Base-by-base conservation (phyloP, 2,797 vertebrate species). In the Sebastes iracundus region DNA sequence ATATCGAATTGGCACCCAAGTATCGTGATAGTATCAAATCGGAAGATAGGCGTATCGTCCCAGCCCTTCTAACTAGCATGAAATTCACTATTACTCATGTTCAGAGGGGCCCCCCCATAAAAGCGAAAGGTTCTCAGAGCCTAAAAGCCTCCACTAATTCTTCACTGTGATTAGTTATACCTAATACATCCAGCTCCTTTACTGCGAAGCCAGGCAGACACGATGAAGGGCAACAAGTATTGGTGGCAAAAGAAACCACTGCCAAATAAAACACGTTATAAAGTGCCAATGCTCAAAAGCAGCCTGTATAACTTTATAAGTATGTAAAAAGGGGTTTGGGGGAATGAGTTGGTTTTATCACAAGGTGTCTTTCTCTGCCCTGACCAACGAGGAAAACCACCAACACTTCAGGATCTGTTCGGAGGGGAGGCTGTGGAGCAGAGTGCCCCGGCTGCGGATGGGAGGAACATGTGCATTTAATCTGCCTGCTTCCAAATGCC, bases 401-500 rank as follows among this genome's bases (percentile, higher is more conserved):
- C 94, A 91, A 95, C 94, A 96, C 95, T 94, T 96, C 90, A 91
- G 93, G 92, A 95, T 95, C 93, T 95, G 95, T 95, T 95, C 87
- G 46, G 80, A 88, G 90, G 88, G 94, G 90, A 89, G 89, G 90
- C 81, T 78, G 85, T 90, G 92, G 93, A 94, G 94, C 82, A 72
- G 92, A 96, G 94, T 69, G 87, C 84, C 88, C 85, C 84, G 91
- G 94, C 93, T 93, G 94, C 88, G 91, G 95, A 90, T 92, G 94
- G 93, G 90, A 94, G 82, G 88, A 97, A 96, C 95, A 95, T 95
- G 91, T 96, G 97, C 93, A 86, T 96, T 97, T 96, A 96, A 95
- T 97, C 95, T 97, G 90, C 77, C 75, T 85, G 93, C 93, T 96
- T 97, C 96, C 95, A 97, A 97, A 96, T 93, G 95, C 94, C 94